Conservation (phyloP, 2,888 invertebrate genomes). For the Hermaeophaga mercurialis region DNA sequence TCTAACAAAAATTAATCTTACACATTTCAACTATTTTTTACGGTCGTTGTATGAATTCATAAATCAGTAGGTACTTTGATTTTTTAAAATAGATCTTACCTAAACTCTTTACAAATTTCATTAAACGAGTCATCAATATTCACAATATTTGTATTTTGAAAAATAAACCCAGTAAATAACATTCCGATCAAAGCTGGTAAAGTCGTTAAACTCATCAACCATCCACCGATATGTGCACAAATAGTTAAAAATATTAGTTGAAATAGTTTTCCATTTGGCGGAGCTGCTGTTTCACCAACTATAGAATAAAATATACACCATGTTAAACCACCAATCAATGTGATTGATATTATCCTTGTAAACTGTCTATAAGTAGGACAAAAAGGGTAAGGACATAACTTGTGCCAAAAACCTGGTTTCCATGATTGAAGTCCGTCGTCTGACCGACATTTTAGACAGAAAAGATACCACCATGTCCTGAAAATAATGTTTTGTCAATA, state of each 20-base stretch:
- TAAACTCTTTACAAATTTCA: conserved; percentile 71
- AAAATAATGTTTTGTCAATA: too few species aligned
- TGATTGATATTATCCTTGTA: conserved; percentile 35
- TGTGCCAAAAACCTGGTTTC: conserved; percentile 82
- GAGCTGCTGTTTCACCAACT: conserved; percentile 78
- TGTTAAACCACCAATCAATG: conserved; percentile 70
- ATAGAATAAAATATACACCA: conserved; percentile 81
- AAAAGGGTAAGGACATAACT: conserved; percentile 81
- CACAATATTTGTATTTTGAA: conserved; percentile 77
- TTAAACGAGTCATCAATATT: conserved; percentile 68
- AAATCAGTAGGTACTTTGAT: too few species aligned
- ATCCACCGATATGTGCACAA: conserved; percentile 82
- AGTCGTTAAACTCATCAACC: conserved; percentile 77
- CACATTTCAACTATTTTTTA: too few species aligned
- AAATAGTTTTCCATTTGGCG: conserved; percentile 84
- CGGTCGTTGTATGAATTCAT: too few species aligned
- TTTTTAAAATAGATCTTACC: conserved; percentile 62
- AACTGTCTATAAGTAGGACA: conserved; percentile 76
- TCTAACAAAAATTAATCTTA: too few species aligned
- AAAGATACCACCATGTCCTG: conserved; percentile 83
- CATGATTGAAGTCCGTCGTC: conserved; percentile 68
- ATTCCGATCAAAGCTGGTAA: conserved; percentile 86
- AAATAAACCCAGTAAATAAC: conserved; percentile 79
- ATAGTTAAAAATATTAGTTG: conserved; percentile 76
- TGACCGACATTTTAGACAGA: conserved; percentile 79